These are phyloP conservation scores for Stomorhina lunata DNA, from an alignment of 2,888 invertebrate genomes.

Conservation along the genomic window DNA sequence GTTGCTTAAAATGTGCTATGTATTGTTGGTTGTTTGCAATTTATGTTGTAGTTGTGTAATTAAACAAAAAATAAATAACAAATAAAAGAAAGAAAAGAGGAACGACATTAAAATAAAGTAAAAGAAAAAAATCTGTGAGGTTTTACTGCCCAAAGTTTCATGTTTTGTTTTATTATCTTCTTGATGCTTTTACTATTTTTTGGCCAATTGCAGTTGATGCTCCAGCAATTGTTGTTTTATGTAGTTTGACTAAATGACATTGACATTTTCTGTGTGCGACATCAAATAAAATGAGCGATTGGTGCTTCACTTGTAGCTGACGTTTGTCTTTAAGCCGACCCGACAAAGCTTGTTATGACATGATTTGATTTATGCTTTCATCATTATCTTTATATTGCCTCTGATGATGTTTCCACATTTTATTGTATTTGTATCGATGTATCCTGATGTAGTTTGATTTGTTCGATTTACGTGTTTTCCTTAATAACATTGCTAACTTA, in stretches of 20 bases:
- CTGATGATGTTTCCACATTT: slow-evolving; percentile 23
- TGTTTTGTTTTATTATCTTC: background rate
- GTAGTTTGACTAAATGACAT: slow-evolving; percentile 66
- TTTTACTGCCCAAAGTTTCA: slow-evolving; percentile 30
- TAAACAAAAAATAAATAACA: slow-evolving; percentile 46
- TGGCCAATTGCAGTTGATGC: slow-evolving; percentile 34
- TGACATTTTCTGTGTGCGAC: slow-evolving; percentile 65
- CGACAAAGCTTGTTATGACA: slow-evolving; percentile 66
- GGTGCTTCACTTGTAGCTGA: slow-evolving; percentile 64
- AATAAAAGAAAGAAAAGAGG: slow-evolving; percentile 13
- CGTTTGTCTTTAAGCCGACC: slow-evolving; percentile 60
- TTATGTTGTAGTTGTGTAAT: slow-evolving; percentile 63
- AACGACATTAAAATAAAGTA: background rate
- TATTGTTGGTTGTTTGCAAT: slow-evolving; percentile 52
- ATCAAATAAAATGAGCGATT: slow-evolving; percentile 67
- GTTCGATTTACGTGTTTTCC: too few species aligned
- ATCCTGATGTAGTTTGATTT: background rate
- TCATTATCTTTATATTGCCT: slow-evolving; percentile 54
- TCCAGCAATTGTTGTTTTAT: slow-evolving; percentile 59
- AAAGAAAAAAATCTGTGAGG: slow-evolving; percentile 9
- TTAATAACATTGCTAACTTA: background rate
- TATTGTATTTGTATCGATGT: background rate
- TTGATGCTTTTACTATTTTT: slow-evolving; percentile 43
- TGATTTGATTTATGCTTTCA: slow-evolving; percentile 67
- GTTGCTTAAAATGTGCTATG: slow-evolving; percentile 49